These are phyloP conservation scores for Hyalella azteca DNA, from an alignment of 2,888 invertebrate species.

Conservation along the genomic window DNA sequence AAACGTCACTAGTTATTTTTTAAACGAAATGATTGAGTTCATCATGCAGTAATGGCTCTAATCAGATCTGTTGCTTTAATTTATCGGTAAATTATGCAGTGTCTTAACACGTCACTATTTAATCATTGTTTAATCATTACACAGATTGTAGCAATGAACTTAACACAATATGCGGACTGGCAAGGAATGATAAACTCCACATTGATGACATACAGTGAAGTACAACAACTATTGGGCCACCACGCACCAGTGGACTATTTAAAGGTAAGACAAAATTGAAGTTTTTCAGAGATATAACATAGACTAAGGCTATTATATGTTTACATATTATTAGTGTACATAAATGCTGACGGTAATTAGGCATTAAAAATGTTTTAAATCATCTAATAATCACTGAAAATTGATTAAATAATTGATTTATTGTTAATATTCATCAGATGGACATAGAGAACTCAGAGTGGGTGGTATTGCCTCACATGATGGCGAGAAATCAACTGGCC, in stretches of 20 bases:
- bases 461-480: slow-evolving; percentile 40
- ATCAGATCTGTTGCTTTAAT: too few species aligned
- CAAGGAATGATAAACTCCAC: neutral
- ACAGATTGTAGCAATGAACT: neutral
- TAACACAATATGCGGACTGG: slow-evolving; percentile 9
- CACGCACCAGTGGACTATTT: slow-evolving; percentile 40
- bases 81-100: too few species aligned
- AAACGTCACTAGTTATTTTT: too few species aligned
- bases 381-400: neutral
- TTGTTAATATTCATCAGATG: slow-evolving; percentile 26
- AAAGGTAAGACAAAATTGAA: slow-evolving; percentile 12
- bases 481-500: neutral
- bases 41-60: too few species aligned
- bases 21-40: too few species aligned
- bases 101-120: too few species aligned
- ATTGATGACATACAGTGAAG: slow-evolving; percentile 18
- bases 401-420: neutral
- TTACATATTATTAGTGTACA: too few species aligned
- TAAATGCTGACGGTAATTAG: too few species aligned
- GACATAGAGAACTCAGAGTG: slow-evolving; percentile 47
- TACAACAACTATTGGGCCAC: slow-evolving; percentile 27
- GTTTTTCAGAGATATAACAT: neutral
- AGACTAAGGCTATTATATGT: neutral
- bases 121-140: neutral
- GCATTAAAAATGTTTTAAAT: too few species aligned